Evolutionary conservation across 2,888 invertebrate species (phyloP).

Genomic region (Calliopum simillimum): DNA sequence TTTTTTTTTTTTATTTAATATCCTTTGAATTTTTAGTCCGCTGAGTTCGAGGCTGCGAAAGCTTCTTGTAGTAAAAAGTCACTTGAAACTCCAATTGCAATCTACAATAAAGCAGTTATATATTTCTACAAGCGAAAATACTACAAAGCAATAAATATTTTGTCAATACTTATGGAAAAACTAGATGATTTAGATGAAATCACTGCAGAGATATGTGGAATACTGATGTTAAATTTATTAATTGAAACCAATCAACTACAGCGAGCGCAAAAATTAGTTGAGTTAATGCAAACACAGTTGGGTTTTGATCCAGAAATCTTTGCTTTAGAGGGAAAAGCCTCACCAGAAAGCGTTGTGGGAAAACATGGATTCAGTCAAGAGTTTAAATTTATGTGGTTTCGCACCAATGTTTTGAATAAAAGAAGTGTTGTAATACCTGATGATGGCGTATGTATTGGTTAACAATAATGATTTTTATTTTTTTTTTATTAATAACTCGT

Average conservation of each 20-base stretch:
- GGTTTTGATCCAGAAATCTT: slow-evolving; percentile 45
- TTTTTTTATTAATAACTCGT: not conserved
- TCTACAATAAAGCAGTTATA: slow-evolving; percentile 63
- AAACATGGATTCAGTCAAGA: slow-evolving; percentile 53
- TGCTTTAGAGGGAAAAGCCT: slow-evolving; percentile 41
- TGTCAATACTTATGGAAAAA: slow-evolving; percentile 57
- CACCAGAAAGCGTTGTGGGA: slow-evolving; percentile 40
- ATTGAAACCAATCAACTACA: slow-evolving; percentile 64
- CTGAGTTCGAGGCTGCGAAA: not conserved
- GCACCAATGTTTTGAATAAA: slow-evolving; percentile 62
- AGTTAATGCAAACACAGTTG: slow-evolving; percentile 60
- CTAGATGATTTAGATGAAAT: slow-evolving; percentile 60
- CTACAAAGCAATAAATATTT: slow-evolving; percentile 59
- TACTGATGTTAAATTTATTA: slow-evolving; percentile 61
- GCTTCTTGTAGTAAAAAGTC: no score
- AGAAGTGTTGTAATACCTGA: slow-evolving; percentile 60
- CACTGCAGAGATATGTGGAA: slow-evolving; percentile 58
- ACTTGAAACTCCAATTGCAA: slow-evolving; percentile 48
- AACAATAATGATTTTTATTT: slow-evolving; percentile 5
- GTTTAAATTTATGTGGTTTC: slow-evolving; percentile 58
- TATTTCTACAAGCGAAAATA: slow-evolving; percentile 65
- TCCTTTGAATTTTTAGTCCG: slow-evolving; percentile 6
- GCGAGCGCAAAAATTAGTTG: slow-evolving; percentile 62
- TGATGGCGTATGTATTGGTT: slow-evolving; percentile 55
- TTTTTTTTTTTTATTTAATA: not conserved